These are phyloP conservation scores for Chloroceryle amazona DNA, from an alignment of 2,797 vertebrate genomes.

Conservation along the genomic window DNA sequence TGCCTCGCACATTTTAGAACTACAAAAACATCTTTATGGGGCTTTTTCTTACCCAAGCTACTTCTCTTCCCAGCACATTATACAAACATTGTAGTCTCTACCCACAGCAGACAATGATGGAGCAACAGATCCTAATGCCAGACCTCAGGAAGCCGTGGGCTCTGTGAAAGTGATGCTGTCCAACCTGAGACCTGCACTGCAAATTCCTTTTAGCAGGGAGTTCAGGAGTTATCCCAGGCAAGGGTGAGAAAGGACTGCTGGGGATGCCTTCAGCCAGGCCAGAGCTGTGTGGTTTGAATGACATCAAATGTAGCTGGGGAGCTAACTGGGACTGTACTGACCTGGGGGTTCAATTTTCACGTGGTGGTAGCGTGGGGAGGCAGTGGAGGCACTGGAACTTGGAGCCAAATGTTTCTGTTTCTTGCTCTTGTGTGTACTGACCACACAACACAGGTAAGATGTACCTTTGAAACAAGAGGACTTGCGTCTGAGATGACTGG, in stretches of 20 bases:
- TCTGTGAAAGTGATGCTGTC: not conserved
- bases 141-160: not conserved
- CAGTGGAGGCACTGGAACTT: not conserved
- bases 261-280: not conserved
- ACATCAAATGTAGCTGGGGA: not conserved
- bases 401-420: not conserved
- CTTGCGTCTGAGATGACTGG: fast-evolving
- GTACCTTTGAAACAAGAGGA: not conserved
- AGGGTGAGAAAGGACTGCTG: not conserved
- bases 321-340: not conserved
- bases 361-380: not conserved
- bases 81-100: not conserved
- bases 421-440: not conserved
- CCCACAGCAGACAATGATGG: fast-evolving
- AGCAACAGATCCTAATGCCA: not conserved
- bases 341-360: not conserved
- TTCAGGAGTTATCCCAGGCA: not conserved
- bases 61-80: not conserved
- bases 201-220: not conserved
- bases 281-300: not conserved
- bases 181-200: not conserved
- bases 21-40: not conserved
- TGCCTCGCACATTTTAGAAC: not conserved
- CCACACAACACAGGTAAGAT: not conserved
- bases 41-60: not conserved